These are phyloP conservation scores for Sigmodon hispidus DNA, from an alignment of 2,113 vertebrate species.

Conservation along the genomic window DNA sequence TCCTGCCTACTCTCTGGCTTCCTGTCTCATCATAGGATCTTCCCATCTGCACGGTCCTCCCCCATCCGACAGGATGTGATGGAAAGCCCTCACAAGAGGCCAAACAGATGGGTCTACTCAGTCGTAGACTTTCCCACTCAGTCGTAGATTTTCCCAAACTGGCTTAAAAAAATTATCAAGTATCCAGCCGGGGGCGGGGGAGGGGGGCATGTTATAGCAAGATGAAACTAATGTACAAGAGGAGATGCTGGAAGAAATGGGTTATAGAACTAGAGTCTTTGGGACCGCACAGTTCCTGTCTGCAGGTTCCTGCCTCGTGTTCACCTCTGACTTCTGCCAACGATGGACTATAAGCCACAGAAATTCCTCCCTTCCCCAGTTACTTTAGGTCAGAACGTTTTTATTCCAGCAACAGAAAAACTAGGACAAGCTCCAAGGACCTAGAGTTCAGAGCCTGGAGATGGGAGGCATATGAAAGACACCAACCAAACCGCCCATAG, in stretches of 20 bases:
- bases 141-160: background rate
- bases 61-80: background rate
- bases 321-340: background rate
- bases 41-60: background rate
- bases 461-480: conserved; percentile 59
- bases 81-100: background rate
- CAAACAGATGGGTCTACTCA: background rate
- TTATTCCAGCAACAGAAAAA: background rate
- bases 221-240: background rate
- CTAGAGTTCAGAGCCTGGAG: conserved; percentile 1
- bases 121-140: background rate
- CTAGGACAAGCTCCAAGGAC: background rate
- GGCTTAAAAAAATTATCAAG: background rate
- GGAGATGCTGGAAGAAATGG: background rate
- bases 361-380: background rate
- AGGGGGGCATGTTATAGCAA: background rate
- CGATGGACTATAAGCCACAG: background rate
- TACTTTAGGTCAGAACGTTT: background rate
- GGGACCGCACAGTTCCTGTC: background rate
- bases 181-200: background rate
- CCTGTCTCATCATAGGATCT: background rate
- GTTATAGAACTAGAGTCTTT: background rate
- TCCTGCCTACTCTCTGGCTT: background rate
- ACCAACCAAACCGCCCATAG: too few relatives aligned
- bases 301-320: background rate